Evolutionary conservation across 2,888 invertebrate genomes (phyloP).

Genomic region (Cephus sareptanus): DNA sequence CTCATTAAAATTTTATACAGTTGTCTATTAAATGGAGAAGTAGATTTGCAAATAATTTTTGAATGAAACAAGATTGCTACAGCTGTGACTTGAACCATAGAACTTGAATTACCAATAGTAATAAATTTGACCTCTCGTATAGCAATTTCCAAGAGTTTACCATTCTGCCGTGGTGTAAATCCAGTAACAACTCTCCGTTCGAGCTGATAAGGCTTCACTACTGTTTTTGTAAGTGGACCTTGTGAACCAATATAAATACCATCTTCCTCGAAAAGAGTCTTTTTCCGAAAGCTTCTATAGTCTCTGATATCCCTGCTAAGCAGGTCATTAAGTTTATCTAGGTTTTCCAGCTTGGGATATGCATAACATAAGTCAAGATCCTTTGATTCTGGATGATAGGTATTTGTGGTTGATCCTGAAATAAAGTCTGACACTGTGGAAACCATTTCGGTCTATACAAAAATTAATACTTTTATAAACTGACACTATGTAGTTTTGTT

Average conservation of each 20-base stretch:
- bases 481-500: neutral
- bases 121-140: slow-evolving; percentile 52
- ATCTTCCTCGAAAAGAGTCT: slow-evolving; percentile 34
- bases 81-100: slow-evolving; percentile 38
- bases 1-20: slow-evolving; percentile 55
- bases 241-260: slow-evolving; percentile 46
- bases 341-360: neutral
- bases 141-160: slow-evolving; percentile 54
- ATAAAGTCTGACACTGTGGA: neutral
- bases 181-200: slow-evolving; percentile 33
- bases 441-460: neutral
- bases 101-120: slow-evolving; percentile 21
- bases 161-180: slow-evolving; percentile 30
- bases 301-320: neutral
- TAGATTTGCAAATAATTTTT: slow-evolving; percentile 50
- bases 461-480: neutral
- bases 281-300: neutral
- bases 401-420: neutral
- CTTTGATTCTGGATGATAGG: neutral
- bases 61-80: slow-evolving; percentile 50
- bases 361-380: neutral
- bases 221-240: slow-evolving; percentile 45
- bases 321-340: neutral
- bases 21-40: slow-evolving; percentile 55
- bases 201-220: slow-evolving; percentile 48